Percentiles rank a stretch among this genome's conserved stretches.
Conservation (phyloP, 2,797 vertebrate genomes). For the Hemibagrus guttatus region DNA sequence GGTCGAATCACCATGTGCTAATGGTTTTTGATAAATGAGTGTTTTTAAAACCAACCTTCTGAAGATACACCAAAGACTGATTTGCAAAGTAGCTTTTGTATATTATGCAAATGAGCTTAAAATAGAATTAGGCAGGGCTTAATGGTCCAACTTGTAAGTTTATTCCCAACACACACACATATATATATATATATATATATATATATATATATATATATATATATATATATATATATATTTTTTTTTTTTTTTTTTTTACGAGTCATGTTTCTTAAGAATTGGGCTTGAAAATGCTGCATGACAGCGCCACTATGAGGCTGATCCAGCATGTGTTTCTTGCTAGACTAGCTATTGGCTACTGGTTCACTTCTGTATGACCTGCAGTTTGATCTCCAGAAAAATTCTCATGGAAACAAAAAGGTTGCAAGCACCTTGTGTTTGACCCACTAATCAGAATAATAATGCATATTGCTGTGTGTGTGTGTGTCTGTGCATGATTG, state of each 20-base stretch:
- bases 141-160: not conserved
- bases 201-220: too few relatives aligned
- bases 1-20: not conserved
- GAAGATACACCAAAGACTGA: too few relatives aligned
- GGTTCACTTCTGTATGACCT: not conserved
- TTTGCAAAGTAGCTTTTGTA: not conserved
- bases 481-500: constrained; percentile 8
- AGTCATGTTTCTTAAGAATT: not conserved
- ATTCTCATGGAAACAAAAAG: not conserved
- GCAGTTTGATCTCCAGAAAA: not conserved
- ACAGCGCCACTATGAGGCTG: not conserved
- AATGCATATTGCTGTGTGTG: constrained; percentile 17
- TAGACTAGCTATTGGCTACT: not conserved
- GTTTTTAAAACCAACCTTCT: not conserved
- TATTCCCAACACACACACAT: not conserved
- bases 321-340: not conserved
- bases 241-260: too few relatives aligned
- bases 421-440: not conserved
- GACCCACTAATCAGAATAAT: constrained; percentile 17
- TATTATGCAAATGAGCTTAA: not conserved
- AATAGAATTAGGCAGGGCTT: not conserved
- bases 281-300: not conserved
- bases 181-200: too few relatives aligned
- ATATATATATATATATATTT: too few relatives aligned
- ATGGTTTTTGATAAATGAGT: not conserved